phyloP scores from a whole-genome alignment of 2,888 invertebrate species.

The Diploptera punctata region DNA sequence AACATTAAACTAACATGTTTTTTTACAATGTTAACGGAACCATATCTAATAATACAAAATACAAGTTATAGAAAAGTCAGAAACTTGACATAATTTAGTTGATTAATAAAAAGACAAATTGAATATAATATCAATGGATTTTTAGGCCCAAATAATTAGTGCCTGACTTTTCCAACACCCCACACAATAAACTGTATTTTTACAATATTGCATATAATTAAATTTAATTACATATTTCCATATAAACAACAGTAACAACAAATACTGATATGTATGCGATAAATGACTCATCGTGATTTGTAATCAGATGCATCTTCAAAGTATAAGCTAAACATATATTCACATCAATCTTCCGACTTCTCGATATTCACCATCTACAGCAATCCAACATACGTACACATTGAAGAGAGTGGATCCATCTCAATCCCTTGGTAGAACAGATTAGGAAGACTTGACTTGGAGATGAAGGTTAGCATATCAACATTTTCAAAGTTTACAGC shows the following conservation, averaged over 20 bases:
- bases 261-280: conserved; percentile 14
- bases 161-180: neutral
- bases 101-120: too few relatives aligned
- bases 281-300: neutral
- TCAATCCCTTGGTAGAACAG: neutral
- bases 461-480: too few relatives aligned
- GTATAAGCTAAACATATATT: neutral
- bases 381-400: neutral
- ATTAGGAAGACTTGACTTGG: conserved; percentile 10
- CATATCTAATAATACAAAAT: neutral
- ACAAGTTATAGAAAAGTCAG: conserved; percentile 15
- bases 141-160: neutral
- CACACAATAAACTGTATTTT: neutral
- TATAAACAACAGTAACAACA: neutral
- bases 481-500: too few relatives aligned
- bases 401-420: too few relatives aligned
- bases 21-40: neutral
- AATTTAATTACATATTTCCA: conserved; percentile 1
- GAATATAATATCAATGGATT: too few relatives aligned
- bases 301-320: neutral
- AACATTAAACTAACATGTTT: neutral
- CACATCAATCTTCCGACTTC: neutral
- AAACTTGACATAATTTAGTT: neutral
- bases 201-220: neutral
- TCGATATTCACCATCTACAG: neutral